Evolutionary conservation across 2,888 invertebrate species (phyloP).

Genomic region (Laothoe populi): DNA sequence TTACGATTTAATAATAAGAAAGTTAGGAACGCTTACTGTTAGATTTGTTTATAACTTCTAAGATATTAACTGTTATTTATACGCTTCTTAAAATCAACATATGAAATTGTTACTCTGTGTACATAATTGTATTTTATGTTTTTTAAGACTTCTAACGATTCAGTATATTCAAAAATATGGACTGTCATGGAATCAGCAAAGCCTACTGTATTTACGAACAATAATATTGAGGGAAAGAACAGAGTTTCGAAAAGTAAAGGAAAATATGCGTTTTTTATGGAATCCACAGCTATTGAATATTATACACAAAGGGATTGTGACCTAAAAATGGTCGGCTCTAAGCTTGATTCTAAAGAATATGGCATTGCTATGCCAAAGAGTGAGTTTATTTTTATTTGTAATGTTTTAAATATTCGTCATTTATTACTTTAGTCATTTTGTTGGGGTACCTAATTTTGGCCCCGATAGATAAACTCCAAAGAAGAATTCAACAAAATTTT

Average conservation of each 20-base stretch:
- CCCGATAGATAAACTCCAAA: no score
- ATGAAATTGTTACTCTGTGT: no score
- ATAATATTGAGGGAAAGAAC: constrained; percentile 93
- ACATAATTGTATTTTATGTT: constrained; percentile 17
- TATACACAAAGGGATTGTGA: constrained; percentile 92
- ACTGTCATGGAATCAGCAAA: constrained; percentile 92
- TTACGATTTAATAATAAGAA: background rate
- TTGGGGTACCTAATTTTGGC: no score
- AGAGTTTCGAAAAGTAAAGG: constrained; percentile 90
- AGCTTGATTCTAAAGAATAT: constrained; percentile 92
- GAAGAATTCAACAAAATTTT: no score
- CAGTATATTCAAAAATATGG: constrained; percentile 95
- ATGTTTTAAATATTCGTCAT: background rate
- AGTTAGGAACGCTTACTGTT: background rate
- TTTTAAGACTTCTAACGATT: constrained; percentile 90
- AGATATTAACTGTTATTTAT: background rate
- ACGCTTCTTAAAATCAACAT: no score
- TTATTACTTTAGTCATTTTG: background rate
- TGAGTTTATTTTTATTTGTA: constrained; percentile 69
- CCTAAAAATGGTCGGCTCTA: constrained; percentile 90
- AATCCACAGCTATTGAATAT: constrained; percentile 97
- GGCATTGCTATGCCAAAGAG: constrained; percentile 94
- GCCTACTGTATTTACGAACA: constrained; percentile 91
- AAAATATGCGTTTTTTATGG: constrained; percentile 97
- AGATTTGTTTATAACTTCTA: background rate